Evolutionary conservation across 2,113 vertebrate genomes (phyloP), one percentile per base, ranked within the genome.

Genomic region (Hyla sarda): DNA sequence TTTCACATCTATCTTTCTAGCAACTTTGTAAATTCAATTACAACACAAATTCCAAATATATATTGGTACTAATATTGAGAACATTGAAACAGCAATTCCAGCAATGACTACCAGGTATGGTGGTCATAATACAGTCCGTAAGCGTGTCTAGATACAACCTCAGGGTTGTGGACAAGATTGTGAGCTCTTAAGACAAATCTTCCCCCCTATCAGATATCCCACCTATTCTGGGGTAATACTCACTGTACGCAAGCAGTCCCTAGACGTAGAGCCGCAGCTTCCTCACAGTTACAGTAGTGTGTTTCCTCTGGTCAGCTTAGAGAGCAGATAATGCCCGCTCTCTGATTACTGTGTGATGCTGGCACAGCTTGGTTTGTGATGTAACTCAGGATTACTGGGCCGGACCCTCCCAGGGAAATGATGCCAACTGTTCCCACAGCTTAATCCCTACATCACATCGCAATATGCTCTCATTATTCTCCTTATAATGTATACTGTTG

Each of bases 371-470:
- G 30, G 34, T n/a, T 25, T 17, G 37, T 81, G 56, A 81, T 16
- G 62, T 80, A 81, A 81, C 56, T 5, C 34, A 16, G 32, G 78
- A 81, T 81, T 65, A 81, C 54, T n/a, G 77, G 52, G n/a, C n/a
- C 16, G 30, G 34, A 41, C 56, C 54, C 77, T 80, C 37, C 77
- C 2, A 1, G 54, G 45, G 54, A 45, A 13, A 25, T 34, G 65
- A 34, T 60, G 21, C 78, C 56, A 62, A 62, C 78, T 81, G 78
- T 48, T 62, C 11, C 32, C 56, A 17, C 78, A 11, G 78, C 37
- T 12, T 81, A 81, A 62, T 62, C 56, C 56, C 78, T 34, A 11
- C 25, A 54, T 60, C 56, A 45, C 77, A 58, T 11, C 13, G 0
- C 19, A 80, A 41, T 37, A 13, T 28, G 23, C 14, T 48, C 28